Evolutionary conservation across 2,113 vertebrate species (phyloP), one percentile per base, ranked within the genome.

Genomic region (Onychostruthus taczanowskii): DNA sequence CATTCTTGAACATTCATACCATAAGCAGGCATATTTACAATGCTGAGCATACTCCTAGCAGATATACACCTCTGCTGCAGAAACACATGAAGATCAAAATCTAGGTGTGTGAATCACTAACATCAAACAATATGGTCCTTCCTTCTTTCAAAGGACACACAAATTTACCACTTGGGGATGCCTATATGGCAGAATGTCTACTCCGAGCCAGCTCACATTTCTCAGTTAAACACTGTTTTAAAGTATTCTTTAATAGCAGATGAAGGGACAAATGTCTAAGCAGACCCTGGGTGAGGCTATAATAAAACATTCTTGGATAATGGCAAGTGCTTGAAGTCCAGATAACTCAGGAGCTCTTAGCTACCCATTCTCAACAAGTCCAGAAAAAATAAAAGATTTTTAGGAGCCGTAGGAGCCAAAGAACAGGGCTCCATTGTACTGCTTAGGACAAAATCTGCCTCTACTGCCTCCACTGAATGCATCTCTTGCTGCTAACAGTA

Each of bases 141-240:
- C 13, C 16, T 74, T 56, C 46, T 70, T 89, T 58, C 37, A 66
- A 52, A 86, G 31, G 16, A 73, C 41, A 49, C 20, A 52, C 4
- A 62, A 17, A 53, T 68, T 30, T 44, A 79, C 80, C 16, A 62
- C 10, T 27, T 39, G 8, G 20, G 37, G 8, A 50, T 84, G 21
- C 6, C 31, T 31, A 4, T 7, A 33, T 27, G 26, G 21, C 18
- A 50, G 11, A 81, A 16, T 0, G 1, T 19, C 62, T 20, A n/a
- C 9, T 59, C 30, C 62, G 16, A 91, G 16, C 17, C 39, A 94
- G 28, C 17, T 74, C 46, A 79, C 13, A 27, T 24, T 88, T 90
- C 66, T 69, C 55, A 73, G 31, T 44, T 69, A 83, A 95, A 37
- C 9, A 37, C 3, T 63, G 18, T 10, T 62, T 63, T 39, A 24